Base-by-base conservation (phyloP, 2,888 invertebrate genomes). In the Scaptodrosophila latifasciaeformis region DNA sequence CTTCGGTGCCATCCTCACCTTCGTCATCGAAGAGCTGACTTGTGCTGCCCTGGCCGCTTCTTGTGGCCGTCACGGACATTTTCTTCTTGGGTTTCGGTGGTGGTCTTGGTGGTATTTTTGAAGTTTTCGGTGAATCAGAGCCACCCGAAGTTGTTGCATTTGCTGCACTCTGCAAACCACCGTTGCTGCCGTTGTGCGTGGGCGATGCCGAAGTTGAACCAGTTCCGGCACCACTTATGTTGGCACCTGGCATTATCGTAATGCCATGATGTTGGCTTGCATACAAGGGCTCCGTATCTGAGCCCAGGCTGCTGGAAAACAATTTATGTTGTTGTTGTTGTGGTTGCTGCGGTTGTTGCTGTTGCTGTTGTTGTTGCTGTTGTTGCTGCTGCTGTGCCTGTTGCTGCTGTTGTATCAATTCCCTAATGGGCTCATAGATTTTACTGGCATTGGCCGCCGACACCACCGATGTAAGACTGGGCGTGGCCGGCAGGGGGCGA, bases 1-100 rank as follows among this genome's bases (percentile, higher is more conserved):
- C 95, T 89, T 95, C 95, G 74, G 95, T 95, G 66, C 95, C 95
- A 71, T 95, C 94, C 83, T 95, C 95, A 21, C 94, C 93, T 86
- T 95, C 95, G 84, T 95, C 95, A 84, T 95, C 94, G 82, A 94
- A 94, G 62, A 94, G 86, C 57, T 94, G 93, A 70, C 93, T 93
- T 72, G 89, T 91, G 57, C 86, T 91, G 34, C 84, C 84, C 49
- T 84, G 84, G 37, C 84, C 84, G 56, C 81, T 80, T 54, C 84
- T 84, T 54, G 82, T 89, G 3, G 91, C 88, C 47, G 89, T 89
- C 12, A 90, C 89, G 69, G 92, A 91, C 88, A 93, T 94, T 87
- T 93, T 94, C 47, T 93, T 93, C 72, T 93, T 93, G 21, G 94
- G 94, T 9, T 94, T 94, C 42, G 94, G 94, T 78, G 93, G 89